Percentiles rank a stretch among this genome's conserved stretches.
phyloP scores from a whole-genome alignment of 2,888 invertebrate species.

The Philereme vetulata region DNA sequence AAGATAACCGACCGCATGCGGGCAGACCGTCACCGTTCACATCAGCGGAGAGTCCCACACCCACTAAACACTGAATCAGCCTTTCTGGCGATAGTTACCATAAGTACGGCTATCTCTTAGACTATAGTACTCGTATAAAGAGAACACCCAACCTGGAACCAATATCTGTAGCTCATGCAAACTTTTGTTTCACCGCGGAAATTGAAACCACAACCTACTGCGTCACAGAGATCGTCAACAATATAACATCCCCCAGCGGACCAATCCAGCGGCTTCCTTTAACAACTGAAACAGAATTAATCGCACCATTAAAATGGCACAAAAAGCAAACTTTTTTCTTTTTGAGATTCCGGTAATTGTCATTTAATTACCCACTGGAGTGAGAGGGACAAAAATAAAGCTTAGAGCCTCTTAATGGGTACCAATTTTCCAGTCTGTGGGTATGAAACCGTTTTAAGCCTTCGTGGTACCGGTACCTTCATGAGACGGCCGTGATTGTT shows the following conservation, averaged over 20 bases:
- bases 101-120: too few relatives aligned
- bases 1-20: too few relatives aligned
- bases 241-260: constrained; percentile 14
- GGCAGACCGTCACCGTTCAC: too few relatives aligned
- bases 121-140: too few relatives aligned
- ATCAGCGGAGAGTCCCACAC: too few relatives aligned
- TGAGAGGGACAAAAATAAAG: constrained; percentile 58
- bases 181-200: too few relatives aligned
- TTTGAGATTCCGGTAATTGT: constrained; percentile 69
- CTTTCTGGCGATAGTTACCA: too few relatives aligned
- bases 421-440: constrained; percentile 65
- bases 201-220: neutral
- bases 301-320: constrained; percentile 45
- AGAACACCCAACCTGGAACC: too few relatives aligned
- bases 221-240: neutral
- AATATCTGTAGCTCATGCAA: too few relatives aligned
- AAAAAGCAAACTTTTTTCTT: constrained; percentile 49
- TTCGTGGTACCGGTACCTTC: neutral
- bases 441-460: constrained; percentile 48
- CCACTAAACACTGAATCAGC: too few relatives aligned
- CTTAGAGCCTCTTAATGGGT: constrained; percentile 62
- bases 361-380: constrained; percentile 73
- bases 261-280: constrained; percentile 11
- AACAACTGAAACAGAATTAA: constrained; percentile 36
- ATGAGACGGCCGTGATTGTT: neutral